Conservation (phyloP, 2,113 vertebrate genomes). For the Nyctibius bracteatus region DNA sequence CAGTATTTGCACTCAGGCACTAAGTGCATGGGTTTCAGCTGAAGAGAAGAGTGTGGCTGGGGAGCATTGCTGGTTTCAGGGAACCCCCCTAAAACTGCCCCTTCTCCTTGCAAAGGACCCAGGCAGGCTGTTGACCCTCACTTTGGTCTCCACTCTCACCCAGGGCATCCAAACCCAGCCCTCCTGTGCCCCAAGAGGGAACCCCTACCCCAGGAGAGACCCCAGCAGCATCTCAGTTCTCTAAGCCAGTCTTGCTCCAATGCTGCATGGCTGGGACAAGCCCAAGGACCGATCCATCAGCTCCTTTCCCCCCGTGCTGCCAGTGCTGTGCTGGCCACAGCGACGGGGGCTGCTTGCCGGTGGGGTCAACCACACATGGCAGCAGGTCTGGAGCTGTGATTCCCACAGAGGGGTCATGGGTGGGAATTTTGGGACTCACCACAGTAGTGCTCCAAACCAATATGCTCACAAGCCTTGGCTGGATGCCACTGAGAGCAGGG, state of each 20-base stretch:
- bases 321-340: neutral
- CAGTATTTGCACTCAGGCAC: constrained; percentile 9
- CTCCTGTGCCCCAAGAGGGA: neutral
- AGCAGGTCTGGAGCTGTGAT: neutral
- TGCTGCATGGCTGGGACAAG: accelerated
- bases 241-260: neutral
- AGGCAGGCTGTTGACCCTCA: neutral
- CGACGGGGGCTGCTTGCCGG: neutral
- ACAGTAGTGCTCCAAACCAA: neutral
- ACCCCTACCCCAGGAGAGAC: neutral
- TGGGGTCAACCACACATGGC: neutral
- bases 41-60: neutral
- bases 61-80: neutral
- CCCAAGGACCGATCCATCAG: accelerated
- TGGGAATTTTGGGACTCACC: neutral
- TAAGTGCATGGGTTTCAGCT: neutral
- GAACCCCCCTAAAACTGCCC: neutral
- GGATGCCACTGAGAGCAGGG: neutral
- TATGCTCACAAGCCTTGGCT: neutral
- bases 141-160: neutral
- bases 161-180: neutral
- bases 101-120: neutral
- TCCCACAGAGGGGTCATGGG: accelerated
- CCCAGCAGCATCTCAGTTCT: neutral
- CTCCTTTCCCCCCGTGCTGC: neutral